These are phyloP conservation scores for Muraenolepis orangiensis DNA, from an alignment of 2,797 vertebrate genomes.

Conservation along the genomic window DNA sequence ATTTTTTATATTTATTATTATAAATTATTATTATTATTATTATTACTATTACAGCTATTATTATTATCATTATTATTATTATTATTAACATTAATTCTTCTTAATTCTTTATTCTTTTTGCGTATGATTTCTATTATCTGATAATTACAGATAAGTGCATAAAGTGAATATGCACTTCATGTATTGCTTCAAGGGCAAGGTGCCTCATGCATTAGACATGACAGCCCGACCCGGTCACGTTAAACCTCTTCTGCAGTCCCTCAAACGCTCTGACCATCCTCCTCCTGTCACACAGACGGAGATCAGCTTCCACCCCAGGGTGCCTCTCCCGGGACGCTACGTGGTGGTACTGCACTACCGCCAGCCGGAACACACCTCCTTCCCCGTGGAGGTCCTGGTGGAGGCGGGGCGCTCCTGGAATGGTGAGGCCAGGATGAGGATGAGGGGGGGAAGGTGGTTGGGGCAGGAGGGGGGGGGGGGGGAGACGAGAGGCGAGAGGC, in stretches of 20 bases:
- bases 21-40: background rate
- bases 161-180: background rate
- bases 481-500: no score
- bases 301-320: constrained; percentile 75
- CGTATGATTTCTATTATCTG: no score
- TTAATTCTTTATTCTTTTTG: no score
- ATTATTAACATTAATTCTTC: no score
- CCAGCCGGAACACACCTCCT: constrained; percentile 75
- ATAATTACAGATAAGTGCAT: background rate
- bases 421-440: constrained; percentile 73
- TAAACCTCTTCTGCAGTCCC: background rate
- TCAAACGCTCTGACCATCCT: background rate
- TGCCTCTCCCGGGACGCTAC: constrained; percentile 73
- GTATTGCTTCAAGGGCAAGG: background rate
- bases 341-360: constrained; percentile 82
- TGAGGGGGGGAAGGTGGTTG: background rate
- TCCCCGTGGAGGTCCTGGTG: constrained; percentile 77
- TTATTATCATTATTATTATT: no score
- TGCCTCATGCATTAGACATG: background rate
- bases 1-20: no score
- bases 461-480: background rate
- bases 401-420: constrained; percentile 69
- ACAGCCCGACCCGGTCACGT: background rate
- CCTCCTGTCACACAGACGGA: constrained; percentile 70
- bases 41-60: background rate